Evolutionary conservation across 2,113 vertebrate genomes (phyloP).

Genomic region (Vanacampus margaritifer): DNA sequence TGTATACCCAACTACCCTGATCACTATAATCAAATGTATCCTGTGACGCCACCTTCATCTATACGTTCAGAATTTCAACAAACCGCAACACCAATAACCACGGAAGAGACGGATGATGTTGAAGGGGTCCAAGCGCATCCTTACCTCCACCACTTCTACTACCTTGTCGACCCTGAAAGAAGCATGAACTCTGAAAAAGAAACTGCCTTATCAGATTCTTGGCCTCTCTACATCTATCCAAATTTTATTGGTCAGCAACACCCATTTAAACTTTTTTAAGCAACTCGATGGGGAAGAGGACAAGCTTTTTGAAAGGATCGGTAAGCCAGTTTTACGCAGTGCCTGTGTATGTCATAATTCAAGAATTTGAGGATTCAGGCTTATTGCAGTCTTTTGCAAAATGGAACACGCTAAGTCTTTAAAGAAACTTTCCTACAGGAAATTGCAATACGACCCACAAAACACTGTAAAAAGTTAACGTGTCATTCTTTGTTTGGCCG

Average conservation of each 20-base stretch:
- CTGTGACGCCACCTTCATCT: not conserved
- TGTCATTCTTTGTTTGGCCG: too few species aligned
- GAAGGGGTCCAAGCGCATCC: not conserved
- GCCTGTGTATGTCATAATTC: not conserved
- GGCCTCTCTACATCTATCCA: not conserved
- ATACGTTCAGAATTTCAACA: not conserved
- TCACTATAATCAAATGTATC: conserved; percentile 19
- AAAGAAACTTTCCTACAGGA: too few species aligned
- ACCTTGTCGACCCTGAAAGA: not conserved
- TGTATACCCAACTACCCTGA: conserved; percentile 22
- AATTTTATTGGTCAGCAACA: not conserved
- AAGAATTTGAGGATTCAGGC: too few species aligned
- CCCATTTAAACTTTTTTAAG: not conserved
- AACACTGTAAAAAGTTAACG: too few species aligned
- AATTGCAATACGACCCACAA: too few species aligned
- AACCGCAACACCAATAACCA: not conserved
- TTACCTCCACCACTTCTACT: conserved; percentile 18
- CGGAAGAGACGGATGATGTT: not conserved
- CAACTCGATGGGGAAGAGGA: not conserved
- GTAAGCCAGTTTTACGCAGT: conserved; percentile 9
- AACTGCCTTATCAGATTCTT: not conserved
- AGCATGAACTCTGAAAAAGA: not conserved
- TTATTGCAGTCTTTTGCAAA: too few species aligned
- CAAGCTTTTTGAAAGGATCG: conserved; percentile 9
- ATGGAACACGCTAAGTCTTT: too few species aligned